These are phyloP conservation scores for Chrysomallon squamiferum DNA, from an alignment of 1,140 invertebrate species.

Conservation along the genomic window DNA sequence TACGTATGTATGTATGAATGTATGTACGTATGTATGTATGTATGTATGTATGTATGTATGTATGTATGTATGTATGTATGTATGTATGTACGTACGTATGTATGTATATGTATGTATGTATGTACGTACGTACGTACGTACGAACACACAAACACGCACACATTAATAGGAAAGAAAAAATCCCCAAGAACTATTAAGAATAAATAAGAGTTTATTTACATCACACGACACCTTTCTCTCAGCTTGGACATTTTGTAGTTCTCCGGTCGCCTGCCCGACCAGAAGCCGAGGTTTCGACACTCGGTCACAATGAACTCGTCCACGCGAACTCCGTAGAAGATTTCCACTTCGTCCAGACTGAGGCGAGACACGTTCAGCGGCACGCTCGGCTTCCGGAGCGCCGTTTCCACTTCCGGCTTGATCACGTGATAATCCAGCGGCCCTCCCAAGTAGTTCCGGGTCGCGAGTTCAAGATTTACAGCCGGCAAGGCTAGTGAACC, in stretches of 20 bases:
- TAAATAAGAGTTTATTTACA: constrained; percentile 27
- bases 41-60: too few relatives aligned
- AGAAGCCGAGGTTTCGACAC: constrained; percentile 46
- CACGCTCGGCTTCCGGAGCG: constrained; percentile 32
- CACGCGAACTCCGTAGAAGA: constrained; percentile 50
- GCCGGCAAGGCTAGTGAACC: constrained; percentile 56
- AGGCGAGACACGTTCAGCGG: constrained; percentile 41
- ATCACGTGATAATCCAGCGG: constrained; percentile 43
- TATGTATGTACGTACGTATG: too few relatives aligned
- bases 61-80: too few relatives aligned
- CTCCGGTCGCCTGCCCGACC: constrained; percentile 46
- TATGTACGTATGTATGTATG: too few relatives aligned
- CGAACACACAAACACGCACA: too few relatives aligned
- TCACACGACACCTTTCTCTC: constrained; percentile 38
- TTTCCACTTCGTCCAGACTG: constrained; percentile 40
- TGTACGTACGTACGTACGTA: too few relatives aligned
- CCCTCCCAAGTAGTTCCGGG: constrained; percentile 56
- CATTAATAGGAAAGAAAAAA: too few relatives aligned
- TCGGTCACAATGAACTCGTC: constrained; percentile 56
- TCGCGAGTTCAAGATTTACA: constrained; percentile 55
- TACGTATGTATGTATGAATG: too few relatives aligned
- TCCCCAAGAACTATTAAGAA: too few relatives aligned
- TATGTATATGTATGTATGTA: too few relatives aligned
- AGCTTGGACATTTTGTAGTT: constrained; percentile 32
- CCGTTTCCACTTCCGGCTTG: constrained; percentile 35